These are phyloP conservation scores for Pteropus alecto DNA, from an alignment of 2,113 vertebrate genomes.

Conservation along the genomic window DNA sequence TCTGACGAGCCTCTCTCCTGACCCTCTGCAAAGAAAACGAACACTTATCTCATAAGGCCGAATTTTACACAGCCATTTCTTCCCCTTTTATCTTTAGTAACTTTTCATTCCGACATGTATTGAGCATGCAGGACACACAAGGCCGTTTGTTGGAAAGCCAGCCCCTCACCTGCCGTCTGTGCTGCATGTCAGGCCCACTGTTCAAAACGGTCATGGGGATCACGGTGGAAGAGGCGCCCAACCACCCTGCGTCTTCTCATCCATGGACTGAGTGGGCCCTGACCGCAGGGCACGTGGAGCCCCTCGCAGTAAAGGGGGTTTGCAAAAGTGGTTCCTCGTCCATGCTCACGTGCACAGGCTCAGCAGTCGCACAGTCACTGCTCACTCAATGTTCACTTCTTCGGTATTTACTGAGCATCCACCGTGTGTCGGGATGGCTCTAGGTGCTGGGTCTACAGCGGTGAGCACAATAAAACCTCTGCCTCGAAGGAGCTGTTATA, in stretches of 20 bases:
- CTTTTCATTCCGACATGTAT: background rate
- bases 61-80: background rate
- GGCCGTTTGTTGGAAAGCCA: background rate
- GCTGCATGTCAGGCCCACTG: background rate
- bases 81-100: background rate
- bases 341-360: background rate
- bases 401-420: background rate
- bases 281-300: background rate
- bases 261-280: background rate
- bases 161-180: background rate
- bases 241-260: fast-evolving
- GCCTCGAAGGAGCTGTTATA: background rate
- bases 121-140: background rate
- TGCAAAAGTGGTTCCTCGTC: background rate
- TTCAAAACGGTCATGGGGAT: background rate
- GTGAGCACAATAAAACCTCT: background rate
- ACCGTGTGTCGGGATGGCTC: too few species aligned
- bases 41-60: background rate
- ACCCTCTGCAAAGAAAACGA: background rate
- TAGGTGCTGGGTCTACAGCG: background rate
- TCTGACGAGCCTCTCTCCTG: background rate
- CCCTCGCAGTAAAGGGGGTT: background rate
- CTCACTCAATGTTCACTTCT: background rate
- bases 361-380: background rate
- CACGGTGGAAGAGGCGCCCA: background rate